Base-by-base conservation (phyloP, 2,113 vertebrate genomes). In the Petromus typicus region DNA sequence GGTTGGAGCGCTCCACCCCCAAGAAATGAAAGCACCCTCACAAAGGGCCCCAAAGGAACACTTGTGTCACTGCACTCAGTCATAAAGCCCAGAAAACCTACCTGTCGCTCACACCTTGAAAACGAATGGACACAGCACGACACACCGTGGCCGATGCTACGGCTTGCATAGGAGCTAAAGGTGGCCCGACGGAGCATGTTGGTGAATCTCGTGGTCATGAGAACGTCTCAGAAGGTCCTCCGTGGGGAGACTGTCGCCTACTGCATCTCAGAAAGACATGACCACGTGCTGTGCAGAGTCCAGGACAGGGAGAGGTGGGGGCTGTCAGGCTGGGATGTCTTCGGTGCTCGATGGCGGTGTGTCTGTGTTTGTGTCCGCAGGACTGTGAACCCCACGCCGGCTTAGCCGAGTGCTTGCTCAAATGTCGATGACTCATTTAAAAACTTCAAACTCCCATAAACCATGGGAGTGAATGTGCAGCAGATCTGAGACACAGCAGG, bases 311-410 rank as follows among this genome's bases (percentile, higher is more conserved):
- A 64, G 7, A 45, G 66, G 16, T 1, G 25, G 7, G 13, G 56
- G 56, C 14, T 25, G 14, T 12, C n/a, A 13, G 3, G 56, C 7
- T 17, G n/a, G 79, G 56, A 10, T 4, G 14, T 2, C 18, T 40
- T 30, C 1, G 5, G 20, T 16, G 14, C 9, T 22, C 7, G 6
- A 3, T 11, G 7, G 57, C 32, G 57, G 4, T 2, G n/a, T 3
- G 11, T 10, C 7, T 8, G n/a, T 40, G n/a, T 27, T 32, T 17
- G 37, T 61, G 6, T 61, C 78, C 16, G 18, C 3, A 48, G 37
- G 59, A 14, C 51, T 7, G 4, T 57, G 12, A 17, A 7, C 13
- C 14, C 48, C 82, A 63, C 34, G 32, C 27, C 71, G n/a, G n/a
- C 40, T 54, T 61, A 37, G 63, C 57, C 43, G 34, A 37, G 30